These are phyloP conservation scores for Agonum fuliginosum DNA, from an alignment of 2,888 invertebrate genomes.

Conservation along the genomic window DNA sequence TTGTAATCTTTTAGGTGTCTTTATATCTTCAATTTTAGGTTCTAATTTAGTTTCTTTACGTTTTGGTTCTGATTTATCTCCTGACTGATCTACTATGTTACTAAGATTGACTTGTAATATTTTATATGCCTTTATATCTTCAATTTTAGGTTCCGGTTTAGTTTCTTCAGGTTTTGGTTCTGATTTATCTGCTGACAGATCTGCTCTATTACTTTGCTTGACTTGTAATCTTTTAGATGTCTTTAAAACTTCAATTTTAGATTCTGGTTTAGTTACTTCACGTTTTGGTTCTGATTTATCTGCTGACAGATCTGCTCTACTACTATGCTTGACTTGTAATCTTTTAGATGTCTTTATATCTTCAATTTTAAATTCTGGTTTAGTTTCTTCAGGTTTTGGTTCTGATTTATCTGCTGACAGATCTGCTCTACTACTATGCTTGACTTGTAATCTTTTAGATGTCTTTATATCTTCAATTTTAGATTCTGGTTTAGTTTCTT, in stretches of 20 bases:
- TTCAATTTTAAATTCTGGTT: not conserved
- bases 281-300: not conserved
- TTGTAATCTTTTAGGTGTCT: not conserved
- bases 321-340: not conserved
- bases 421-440: constrained; percentile 28
- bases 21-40: not conserved
- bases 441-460: not conserved
- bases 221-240: not conserved
- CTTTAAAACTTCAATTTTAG: not conserved
- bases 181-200: not conserved
- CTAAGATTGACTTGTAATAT: not conserved
- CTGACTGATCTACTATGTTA: no score
- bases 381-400: not conserved
- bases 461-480: not conserved
- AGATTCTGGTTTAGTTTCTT: no score
- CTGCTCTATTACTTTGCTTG: constrained; percentile 10
- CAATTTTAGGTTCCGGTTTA: not conserved
- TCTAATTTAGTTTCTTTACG: no score
- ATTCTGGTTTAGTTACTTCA: no score
- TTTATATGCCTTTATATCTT: not conserved
- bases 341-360: not conserved
- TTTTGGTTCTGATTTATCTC: not conserved
- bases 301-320: constrained; percentile 3
- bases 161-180: not conserved
- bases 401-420: not conserved